phyloP scores from a whole-genome alignment of 2,797 vertebrate species.

The Kryptopterus vitreolus region DNA sequence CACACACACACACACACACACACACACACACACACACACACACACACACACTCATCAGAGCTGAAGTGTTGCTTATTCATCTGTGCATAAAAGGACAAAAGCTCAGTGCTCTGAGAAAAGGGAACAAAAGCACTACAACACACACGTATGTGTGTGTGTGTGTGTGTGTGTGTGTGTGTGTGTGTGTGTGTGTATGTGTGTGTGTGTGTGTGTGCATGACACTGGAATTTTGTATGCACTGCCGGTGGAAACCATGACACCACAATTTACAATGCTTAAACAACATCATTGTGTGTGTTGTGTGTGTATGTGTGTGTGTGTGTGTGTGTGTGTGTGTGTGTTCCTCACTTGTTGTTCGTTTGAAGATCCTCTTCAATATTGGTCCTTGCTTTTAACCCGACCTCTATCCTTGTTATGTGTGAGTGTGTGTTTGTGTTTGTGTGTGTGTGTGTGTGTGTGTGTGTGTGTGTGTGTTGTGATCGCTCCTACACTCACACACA shows the following conservation, averaged over 20 bases:
- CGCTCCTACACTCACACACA: not conserved
- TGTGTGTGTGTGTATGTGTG: slow-evolving; percentile 29
- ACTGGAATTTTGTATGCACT: not conserved
- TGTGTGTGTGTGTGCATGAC: not conserved
- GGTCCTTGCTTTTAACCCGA: not conserved
- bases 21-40: not conserved
- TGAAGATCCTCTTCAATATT: not conserved
- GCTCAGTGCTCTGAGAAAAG: slow-evolving; percentile 68
- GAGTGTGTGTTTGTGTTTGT: slow-evolving; percentile 8
- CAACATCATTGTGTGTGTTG: slow-evolving; percentile 19
- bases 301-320: slow-evolving; percentile 26
- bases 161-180: slow-evolving; percentile 10
- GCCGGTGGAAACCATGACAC: slow-evolving; percentile 62
- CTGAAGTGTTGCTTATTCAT: slow-evolving; percentile 76
- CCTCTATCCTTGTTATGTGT: not conserved
- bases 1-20: slow-evolving; percentile 3
- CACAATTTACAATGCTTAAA: slow-evolving; percentile 49
- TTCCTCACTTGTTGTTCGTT: not conserved
- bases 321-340: slow-evolving; percentile 29
- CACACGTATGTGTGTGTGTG: not conserved
- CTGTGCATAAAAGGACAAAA: slow-evolving; percentile 75
- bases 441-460: slow-evolving; percentile 22
- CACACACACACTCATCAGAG: slow-evolving; percentile 54
- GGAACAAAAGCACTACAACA: slow-evolving; percentile 64
- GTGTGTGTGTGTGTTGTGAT: not conserved